Evolutionary conservation across 2,888 invertebrate genomes (phyloP), one percentile per base, ranked within the genome.

Genomic region (Neuroscelio doddi): DNA sequence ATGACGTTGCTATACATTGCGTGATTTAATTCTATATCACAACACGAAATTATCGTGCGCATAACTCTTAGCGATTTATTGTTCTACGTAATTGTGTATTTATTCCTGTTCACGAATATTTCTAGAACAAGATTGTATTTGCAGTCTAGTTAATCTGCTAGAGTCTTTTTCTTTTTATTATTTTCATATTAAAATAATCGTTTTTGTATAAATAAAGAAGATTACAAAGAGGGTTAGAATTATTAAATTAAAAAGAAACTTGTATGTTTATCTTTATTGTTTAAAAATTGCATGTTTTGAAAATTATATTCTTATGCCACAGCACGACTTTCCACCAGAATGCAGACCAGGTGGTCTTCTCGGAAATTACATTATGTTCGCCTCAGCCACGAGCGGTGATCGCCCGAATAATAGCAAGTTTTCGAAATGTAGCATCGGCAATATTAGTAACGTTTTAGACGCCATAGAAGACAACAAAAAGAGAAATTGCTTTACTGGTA

Each of bases 361-460:
- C 69, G 99, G 99, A 55, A 99, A 99, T 88, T 99, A 90, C 86
- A 99, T 99, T 78, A 99, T 99, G 99, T 99, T 98, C 86, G 97
- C 98, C 10, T 97, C 97, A 45, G 99, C 99, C 5, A 99, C 99
- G 0, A 96, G 96, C 66, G 99, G 99, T 46, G 98, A 98, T 87
- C 90, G 97, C 51, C 94, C 95, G 7, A 98, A 99, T 87, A 99
- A 99, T 86, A 97, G 96, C 78, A 93, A 95, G 81, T 99, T 99
- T 88, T 97, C 96, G 0, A 89, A 91, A 14, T 99, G 99, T 86
- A 97, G 96, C 76, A 90, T 96, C 65, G 93, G 94, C 64, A 98
- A 98, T 86, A 97, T 98, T 79, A 96, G 96, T 59, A 92, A 93
- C 68, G 97, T 98, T 0, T 86, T 98, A 16, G 94, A 97, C 82